Evolutionary conservation across 2,113 vertebrate genomes (phyloP).

Genomic region (Varanus komodoensis): DNA sequence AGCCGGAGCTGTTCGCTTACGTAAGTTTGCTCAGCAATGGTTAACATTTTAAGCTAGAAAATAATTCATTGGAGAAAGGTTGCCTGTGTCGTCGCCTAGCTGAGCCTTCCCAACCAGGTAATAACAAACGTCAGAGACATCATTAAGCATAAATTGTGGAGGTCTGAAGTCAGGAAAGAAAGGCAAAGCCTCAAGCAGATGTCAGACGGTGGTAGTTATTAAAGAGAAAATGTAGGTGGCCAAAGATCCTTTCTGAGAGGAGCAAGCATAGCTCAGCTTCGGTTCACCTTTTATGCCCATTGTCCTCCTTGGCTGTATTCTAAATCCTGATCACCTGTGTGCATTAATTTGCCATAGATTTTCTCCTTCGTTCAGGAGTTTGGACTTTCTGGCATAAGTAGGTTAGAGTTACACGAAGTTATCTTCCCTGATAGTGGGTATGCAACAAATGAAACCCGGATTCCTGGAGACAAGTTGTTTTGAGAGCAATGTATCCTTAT

Average conservation of each 20-base stretch:
- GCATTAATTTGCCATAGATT: constrained; percentile 55
- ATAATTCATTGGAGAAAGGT: not conserved
- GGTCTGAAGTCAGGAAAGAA: not conserved
- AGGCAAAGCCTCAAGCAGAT: not conserved
- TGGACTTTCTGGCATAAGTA: constrained; percentile 20
- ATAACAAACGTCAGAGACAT: not conserved
- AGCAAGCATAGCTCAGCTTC: constrained; percentile 40
- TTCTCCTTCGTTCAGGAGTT: constrained; percentile 46
- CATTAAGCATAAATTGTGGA: not conserved
- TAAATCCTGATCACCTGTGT: constrained; percentile 43
- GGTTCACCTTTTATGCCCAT: constrained; percentile 28
- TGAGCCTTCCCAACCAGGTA: not conserved
- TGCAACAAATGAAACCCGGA: constrained; percentile 40
- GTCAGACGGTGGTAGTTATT: not conserved
- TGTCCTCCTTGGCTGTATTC: constrained; percentile 42
- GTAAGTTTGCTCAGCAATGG: not conserved
- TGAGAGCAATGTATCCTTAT: not conserved
- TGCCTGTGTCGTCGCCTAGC: not conserved
- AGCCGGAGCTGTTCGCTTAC: not conserved
- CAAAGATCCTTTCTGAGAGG: constrained; percentile 47
- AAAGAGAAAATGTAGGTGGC: constrained; percentile 47
- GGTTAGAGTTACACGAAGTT: constrained; percentile 50
- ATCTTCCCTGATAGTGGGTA: constrained; percentile 27
- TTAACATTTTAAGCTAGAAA: not conserved
- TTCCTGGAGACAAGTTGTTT: constrained; percentile 26